Percentiles rank a stretch among this genome's conserved stretches.
These are phyloP conservation scores for Capitella teleta DNA, from an alignment of 1,140 invertebrate species.

Conservation along the genomic window DNA sequence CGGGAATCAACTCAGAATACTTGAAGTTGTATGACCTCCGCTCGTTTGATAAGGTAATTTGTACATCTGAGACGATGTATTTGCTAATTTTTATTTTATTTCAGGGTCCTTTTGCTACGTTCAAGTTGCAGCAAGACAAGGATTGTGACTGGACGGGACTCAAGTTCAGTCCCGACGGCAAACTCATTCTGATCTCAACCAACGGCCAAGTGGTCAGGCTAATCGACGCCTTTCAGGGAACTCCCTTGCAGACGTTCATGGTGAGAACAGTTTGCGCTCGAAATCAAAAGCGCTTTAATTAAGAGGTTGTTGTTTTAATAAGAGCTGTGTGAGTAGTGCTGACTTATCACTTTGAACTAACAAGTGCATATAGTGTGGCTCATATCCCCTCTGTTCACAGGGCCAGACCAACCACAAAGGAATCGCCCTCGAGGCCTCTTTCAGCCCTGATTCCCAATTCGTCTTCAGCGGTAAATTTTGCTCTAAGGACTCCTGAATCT, in stretches of 20 bases:
- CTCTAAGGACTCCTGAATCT: not conserved
- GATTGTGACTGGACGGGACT: constrained; percentile 91
- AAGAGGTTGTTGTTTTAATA: no score
- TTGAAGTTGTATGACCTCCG: constrained; percentile 91
- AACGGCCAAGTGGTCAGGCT: constrained; percentile 88
- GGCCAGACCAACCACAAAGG: constrained; percentile 89
- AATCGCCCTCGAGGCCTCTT: constrained; percentile 48
- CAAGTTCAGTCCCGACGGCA: constrained; percentile 95
- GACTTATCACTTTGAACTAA: no score
- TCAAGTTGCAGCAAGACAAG: constrained; percentile 89
- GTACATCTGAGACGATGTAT: no score
- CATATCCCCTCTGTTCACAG: constrained; percentile 35
- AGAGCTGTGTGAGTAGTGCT: no score
- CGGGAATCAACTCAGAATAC: constrained; percentile 92
- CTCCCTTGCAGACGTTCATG: constrained; percentile 79
- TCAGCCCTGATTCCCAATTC: constrained; percentile 61
- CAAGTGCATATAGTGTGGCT: no score
- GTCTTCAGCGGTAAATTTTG: constrained; percentile 39
- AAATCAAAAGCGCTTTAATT: no score
- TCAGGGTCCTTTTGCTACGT: constrained; percentile 85
- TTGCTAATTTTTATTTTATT: no score
- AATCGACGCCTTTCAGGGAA: constrained; percentile 96
- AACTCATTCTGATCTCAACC: constrained; percentile 91
- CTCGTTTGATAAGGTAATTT: constrained; percentile 78
- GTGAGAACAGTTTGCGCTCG: no score